Evolutionary conservation across 2,888 invertebrate genomes (phyloP), one percentile per base, ranked within the genome.

Genomic region (Laspeyria flexula): DNA sequence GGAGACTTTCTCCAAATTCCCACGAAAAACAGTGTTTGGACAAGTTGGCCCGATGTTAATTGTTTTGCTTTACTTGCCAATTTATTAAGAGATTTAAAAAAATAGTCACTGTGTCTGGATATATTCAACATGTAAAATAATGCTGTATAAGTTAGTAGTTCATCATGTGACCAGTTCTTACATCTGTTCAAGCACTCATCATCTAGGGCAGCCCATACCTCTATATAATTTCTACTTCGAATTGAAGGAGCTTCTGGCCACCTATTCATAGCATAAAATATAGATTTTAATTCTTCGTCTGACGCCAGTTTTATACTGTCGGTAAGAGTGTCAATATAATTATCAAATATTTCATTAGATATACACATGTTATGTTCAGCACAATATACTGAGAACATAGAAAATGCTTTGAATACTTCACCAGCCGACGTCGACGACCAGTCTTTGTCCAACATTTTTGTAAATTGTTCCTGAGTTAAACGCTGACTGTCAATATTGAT

Each of bases 181-280:
- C 85, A 64, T 60, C 89, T 75, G 10, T 76, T 79, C 11, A 92
- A 76, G 68, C 96, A 96, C 45, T 94, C 93, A 61, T 94, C 93
- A 75, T 96, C 96, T 39, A 97, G 73, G 9, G 94, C 93, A 42
- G 92, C 94, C 95, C 95, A 95, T 0, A 96, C 81, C 70, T 94
- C 93, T 48, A 93, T 89, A 68, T 88, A 95, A 78, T 95, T 95
- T 51, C 93, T 91, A 2, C 93, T 88, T 43, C 90, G 85, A 6
- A 93, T 82, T 0, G 93, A 90, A 12, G 82, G 78, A 11, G 93
- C 90, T 40, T 81, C 77, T 0, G 95, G 94, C 84, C 94, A 93
- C 33, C 89, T 74, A 1, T 74, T 72, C 6, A 96, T 59, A 40
- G 89, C 83, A 43, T 83, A 79, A 57, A 96, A 87, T 23, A 95